Percentiles rank a stretch among this genome's conserved stretches.
These are phyloP conservation scores for Drosophila nr. perissopoda DNA, from an alignment of 2,888 invertebrate genomes.

Conservation along the genomic window DNA sequence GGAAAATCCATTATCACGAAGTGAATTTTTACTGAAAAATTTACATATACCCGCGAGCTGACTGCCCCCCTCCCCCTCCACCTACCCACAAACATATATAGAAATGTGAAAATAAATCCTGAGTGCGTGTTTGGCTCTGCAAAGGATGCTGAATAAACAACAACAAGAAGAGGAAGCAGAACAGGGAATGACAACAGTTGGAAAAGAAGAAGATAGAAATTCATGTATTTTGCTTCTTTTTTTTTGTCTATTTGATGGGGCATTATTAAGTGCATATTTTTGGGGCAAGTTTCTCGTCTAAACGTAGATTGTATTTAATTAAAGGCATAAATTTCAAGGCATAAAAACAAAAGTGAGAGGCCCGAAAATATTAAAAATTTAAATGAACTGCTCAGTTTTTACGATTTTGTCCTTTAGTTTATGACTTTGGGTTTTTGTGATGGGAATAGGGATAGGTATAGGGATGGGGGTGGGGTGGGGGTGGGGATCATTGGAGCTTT, in stretches of 20 bases:
- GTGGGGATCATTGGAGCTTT: slow-evolving; percentile 51
- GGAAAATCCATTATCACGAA: slow-evolving; percentile 83
- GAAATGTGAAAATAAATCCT: slow-evolving; percentile 80
- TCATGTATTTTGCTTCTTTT: slow-evolving; percentile 39
- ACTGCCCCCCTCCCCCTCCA: neutral
- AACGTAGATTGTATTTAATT: slow-evolving; percentile 76
- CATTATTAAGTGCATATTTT: slow-evolving; percentile 60
- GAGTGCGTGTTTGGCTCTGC: slow-evolving; percentile 71
- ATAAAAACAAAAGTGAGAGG: slow-evolving; percentile 64
- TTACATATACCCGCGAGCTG: slow-evolving; percentile 75
- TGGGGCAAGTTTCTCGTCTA: slow-evolving; percentile 24
- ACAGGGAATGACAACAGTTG: slow-evolving; percentile 20
- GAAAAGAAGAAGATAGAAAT: slow-evolving; percentile 17
- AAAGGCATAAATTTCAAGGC: slow-evolving; percentile 76
- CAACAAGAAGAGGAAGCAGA: slow-evolving; percentile 7
- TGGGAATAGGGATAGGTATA: slow-evolving; percentile 3
- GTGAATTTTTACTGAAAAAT: slow-evolving; percentile 81
- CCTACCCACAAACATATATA: slow-evolving; percentile 48
- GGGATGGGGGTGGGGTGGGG: slow-evolving; percentile 21
- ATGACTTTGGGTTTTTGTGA: slow-evolving; percentile 55
- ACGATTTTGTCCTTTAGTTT: slow-evolving; percentile 79
- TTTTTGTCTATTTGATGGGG: slow-evolving; percentile 56
- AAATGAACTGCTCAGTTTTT: slow-evolving; percentile 81
- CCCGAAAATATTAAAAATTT: slow-evolving; percentile 78
- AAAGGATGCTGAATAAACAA: slow-evolving; percentile 59